Evolutionary conservation across 2,113 vertebrate species (phyloP).

Genomic region (Aspiorhynchus laticeps): DNA sequence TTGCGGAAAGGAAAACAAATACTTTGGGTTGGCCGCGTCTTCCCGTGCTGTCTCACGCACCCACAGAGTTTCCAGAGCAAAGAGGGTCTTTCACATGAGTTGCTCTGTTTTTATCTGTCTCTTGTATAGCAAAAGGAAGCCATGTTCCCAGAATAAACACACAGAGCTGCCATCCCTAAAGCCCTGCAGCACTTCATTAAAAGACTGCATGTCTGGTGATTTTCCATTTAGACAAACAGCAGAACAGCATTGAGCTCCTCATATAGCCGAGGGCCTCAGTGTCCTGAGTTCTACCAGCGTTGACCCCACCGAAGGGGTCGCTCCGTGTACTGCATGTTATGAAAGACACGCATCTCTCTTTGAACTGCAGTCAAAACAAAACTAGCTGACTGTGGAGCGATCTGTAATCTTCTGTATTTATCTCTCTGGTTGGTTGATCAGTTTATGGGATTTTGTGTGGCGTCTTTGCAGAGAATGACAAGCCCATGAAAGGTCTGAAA

Average conservation of each 20-base stretch:
- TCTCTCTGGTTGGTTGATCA: slow-evolving; percentile 7
- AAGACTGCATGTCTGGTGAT: slow-evolving; percentile 26
- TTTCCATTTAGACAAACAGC: slow-evolving; percentile 37
- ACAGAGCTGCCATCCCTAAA: neutral
- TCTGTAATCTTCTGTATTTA: slow-evolving; percentile 7
- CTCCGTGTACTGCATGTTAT: neutral
- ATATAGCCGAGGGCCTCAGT: neutral
- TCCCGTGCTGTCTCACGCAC: slow-evolving; percentile 18
- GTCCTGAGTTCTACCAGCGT: neutral
- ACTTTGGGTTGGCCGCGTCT: slow-evolving; percentile 31
- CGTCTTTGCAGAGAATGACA: slow-evolving; percentile 86
- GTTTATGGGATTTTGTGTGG: neutral
- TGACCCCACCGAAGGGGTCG: neutral
- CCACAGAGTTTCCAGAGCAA: slow-evolving; percentile 27
- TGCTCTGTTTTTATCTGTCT: slow-evolving; percentile 47
- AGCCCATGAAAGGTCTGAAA: slow-evolving; percentile 90
- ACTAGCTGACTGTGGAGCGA: neutral
- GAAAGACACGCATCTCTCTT: slow-evolving; percentile 3
- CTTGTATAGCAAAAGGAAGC: slow-evolving; percentile 32
- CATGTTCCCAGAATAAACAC: slow-evolving; percentile 43
- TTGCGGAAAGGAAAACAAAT: slow-evolving; percentile 52
- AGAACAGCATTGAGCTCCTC: neutral
- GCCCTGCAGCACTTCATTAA: slow-evolving; percentile 10
- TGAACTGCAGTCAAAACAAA: slow-evolving; percentile 30
- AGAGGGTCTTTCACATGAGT: slow-evolving; percentile 36